Percentiles rank a stretch among this genome's conserved stretches.
phyloP scores from a whole-genome alignment of 2,113 vertebrate species.

The Zootoca vivipara region DNA sequence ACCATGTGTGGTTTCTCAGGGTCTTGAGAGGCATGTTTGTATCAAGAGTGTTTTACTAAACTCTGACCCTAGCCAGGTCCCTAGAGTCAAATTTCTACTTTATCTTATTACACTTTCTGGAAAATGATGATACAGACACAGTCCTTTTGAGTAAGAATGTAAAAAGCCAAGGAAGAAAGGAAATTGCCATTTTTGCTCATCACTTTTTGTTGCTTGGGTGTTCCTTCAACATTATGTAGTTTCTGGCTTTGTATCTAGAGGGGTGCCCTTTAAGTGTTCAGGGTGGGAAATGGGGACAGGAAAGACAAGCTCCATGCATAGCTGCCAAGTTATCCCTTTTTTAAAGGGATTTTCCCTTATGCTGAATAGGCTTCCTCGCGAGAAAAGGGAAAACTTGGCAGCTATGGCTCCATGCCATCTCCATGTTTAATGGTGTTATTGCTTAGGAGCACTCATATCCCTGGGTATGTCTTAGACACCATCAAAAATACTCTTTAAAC shows the following conservation, averaged over 20 bases:
- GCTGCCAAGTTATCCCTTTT: no score
- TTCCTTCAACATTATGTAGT: background rate
- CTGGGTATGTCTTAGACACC: background rate
- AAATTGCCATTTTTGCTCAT: background rate
- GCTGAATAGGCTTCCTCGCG: no score
- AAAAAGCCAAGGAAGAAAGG: background rate
- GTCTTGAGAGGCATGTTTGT: background rate
- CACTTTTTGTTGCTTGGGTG: background rate
- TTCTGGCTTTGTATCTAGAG: background rate
- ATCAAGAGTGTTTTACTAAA: background rate
- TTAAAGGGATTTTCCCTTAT: no score
- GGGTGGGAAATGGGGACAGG: background rate
- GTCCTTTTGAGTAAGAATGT: background rate
- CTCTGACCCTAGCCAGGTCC: background rate
- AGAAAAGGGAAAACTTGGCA: no score
- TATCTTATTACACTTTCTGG: background rate
- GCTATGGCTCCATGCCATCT: background rate
- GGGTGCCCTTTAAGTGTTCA: background rate
- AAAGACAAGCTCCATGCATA: background rate
- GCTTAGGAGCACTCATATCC: background rate
- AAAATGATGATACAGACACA: conserved; percentile 1
- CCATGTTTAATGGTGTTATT: background rate
- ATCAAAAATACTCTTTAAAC: background rate
- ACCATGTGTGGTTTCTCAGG: background rate
- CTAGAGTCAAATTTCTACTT: background rate